Base-by-base conservation (phyloP, 2,888 invertebrate species). In the Scaptodrosophila latifasciaeformis region DNA sequence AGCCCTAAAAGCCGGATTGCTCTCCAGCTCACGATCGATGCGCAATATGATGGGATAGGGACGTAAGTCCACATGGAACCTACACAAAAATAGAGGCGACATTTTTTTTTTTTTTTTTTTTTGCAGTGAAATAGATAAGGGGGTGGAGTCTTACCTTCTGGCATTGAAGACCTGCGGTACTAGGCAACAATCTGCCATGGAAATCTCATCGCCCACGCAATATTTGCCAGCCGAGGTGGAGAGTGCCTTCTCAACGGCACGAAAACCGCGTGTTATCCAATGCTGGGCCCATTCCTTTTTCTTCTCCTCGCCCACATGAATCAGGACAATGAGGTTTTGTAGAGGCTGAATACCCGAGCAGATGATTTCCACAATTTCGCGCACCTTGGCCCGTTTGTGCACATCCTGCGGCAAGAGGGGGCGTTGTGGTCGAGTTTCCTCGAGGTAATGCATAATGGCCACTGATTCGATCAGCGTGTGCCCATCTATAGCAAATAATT, bases 81-180 rank as follows among this genome's bases (percentile, higher is more conserved):
- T 93, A 83, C 0, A 7, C 9, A 54, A 45, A 19, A 31, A 31
- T n/a, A 31, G n/a, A 4, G 27, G 27, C 4, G 27, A 27, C 27
- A 9, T 27, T 27, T 6, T n/a, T n/a, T n/a, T n/a, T n/a, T n/a
- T n/a, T n/a, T n/a, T n/a, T n/a, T n/a, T n/a, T n/a, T n/a, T n/a
- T n/a, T n/a, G n/a, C n/a, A n/a, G n/a, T 1, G 12, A 10, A 13
- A 27, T 2, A 40, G 5, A 10, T 2, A 5, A 10, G 18, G 9
- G 18, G 10, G 17, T 17, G 12, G 10, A 0, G 9, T 27, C 45
- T 46, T 83, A 93, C 94, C 96, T 92, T 85, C 94, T 90, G 24
- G 97, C 97, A 88, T 96, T 97, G 85, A 94, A 96, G 49, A 97
- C 93, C 88, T 99, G 98, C 42, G 98, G 98, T 46, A 98, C 94